Conservation (phyloP, 2,797 vertebrate species). For the Knipowitschia caucasica region DNA sequence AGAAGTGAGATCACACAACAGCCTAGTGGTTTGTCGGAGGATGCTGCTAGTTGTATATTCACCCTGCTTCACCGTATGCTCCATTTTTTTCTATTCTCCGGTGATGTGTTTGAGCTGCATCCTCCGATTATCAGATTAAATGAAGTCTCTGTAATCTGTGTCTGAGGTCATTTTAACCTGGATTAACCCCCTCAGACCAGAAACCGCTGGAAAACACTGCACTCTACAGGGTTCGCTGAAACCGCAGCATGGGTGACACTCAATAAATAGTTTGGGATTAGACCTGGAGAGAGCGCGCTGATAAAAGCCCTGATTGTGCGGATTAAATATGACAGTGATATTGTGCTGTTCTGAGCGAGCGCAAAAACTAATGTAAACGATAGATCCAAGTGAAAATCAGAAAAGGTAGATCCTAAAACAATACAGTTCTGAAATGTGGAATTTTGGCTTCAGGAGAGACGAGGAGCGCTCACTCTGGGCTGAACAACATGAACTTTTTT, state of each 20-base stretch:
- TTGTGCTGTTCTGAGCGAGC: neutral
- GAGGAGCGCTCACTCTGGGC: too few relatives aligned
- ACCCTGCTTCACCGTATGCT: neutral
- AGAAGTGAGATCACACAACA: too few relatives aligned
- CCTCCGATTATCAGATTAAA: conserved; percentile 13
- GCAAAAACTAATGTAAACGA: too few relatives aligned
- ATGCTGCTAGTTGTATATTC: too few relatives aligned
- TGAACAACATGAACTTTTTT: too few relatives aligned
- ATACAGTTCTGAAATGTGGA: too few relatives aligned
- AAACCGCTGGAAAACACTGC: neutral
- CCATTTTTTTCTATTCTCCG: neutral
- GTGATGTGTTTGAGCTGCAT: neutral
- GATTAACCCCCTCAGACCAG: neutral
- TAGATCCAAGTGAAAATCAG: too few relatives aligned
- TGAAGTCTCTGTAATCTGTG: neutral
- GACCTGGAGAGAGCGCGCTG: neutral
- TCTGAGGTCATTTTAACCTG: conserved; percentile 5
- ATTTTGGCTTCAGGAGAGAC: too few relatives aligned
- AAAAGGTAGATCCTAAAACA: too few relatives aligned
- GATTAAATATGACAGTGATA: conserved; percentile 4
- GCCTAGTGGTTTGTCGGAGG: too few relatives aligned
- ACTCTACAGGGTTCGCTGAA: neutral
- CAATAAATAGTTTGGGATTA: neutral
- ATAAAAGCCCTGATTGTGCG: neutral
- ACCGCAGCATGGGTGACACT: neutral